Evolutionary conservation across 2,113 vertebrate genomes (phyloP), one percentile per base, ranked within the genome.

Genomic region (Chaetodon auriga): DNA sequence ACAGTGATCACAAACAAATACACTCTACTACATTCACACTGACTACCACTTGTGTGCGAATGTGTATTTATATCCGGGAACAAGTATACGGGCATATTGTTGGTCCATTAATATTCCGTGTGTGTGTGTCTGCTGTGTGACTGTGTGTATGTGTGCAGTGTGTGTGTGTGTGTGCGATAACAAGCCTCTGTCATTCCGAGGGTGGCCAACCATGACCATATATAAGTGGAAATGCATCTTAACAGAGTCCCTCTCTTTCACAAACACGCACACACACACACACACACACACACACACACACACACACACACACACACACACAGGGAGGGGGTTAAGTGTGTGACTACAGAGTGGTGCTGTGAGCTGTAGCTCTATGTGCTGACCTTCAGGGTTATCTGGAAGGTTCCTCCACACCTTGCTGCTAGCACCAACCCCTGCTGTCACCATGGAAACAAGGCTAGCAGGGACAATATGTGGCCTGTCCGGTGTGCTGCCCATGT

Each of bases 311-410:
- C 35, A 55, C 64, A 78, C 72, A 81, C 57, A 77, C 41, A 82
- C 4, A 78, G 0, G 51, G 19, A 36, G 49, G 48, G 68, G 83
- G 83, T 86, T 81, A 87, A 86, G 79, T 89, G 87, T 83, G 85
- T 69, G 76, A 75, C 75, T 63, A 70, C 70, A 78, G 79, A 75
- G 64, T 61, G 38, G 64, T 62, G 78, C 80, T 78, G 84, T 49
- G 87, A 75, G 91, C 78, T 78, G 81, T 23, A 75, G 74, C 84
- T 87, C 84, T 78, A 66, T 68, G 77, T 81, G 87, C 88, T 92
- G 92, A 94, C 93, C 92, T 93, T 88, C 89, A 85, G 91, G 92
- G 93, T 94, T 94, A 94, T 94, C 93, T 91, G 54, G 80, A 90
- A 91, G 89, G 85, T 89, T 93, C 75, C 85, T 93, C 85, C 83